Evolutionary conservation across 2,888 invertebrate genomes (phyloP).

Genomic region (Chalcosyrphus nemorum): DNA sequence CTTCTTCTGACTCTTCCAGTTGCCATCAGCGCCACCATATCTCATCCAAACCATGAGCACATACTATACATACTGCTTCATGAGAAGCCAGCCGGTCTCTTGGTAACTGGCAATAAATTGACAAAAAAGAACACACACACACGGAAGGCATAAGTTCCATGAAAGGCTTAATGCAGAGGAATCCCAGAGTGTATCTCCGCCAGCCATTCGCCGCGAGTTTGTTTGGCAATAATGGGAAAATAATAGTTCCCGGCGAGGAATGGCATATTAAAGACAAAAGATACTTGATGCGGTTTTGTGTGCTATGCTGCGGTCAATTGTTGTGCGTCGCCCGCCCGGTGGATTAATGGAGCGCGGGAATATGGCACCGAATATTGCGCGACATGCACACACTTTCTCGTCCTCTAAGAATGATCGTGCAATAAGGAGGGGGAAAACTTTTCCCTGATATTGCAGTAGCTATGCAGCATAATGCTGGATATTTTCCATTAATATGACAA

Average conservation of each 20-base stretch:
- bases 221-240: conserved; percentile 70
- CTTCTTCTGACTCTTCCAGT: background rate
- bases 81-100: conserved; percentile 56
- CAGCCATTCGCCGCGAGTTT: conserved; percentile 43
- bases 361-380: background rate
- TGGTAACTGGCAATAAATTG: conserved; percentile 57
- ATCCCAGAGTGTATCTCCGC: conserved; percentile 39
- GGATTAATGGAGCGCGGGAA: conserved; percentile 68
- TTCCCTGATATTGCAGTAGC: conserved; percentile 6
- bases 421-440: background rate
- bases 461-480: conserved; percentile 3
- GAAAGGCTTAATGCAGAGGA: conserved; percentile 40
- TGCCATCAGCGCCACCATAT: conserved; percentile 24
- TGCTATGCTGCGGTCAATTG: conserved; percentile 41
- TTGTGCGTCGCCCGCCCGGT: conserved; percentile 23
- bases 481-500: conserved; percentile 14
- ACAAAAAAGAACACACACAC: conserved; percentile 32
- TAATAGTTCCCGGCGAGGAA: conserved; percentile 60
- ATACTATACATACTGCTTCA: conserved; percentile 37
- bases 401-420: conserved; percentile 22
- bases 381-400: conserved; percentile 37
- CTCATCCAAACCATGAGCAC: conserved; percentile 58
- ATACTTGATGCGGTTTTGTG: conserved; percentile 41
- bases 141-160: conserved; percentile 1
- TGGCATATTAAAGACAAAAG: conserved; percentile 66